Conservation (phyloP, 2,888 invertebrate species). For the Mesorhabditis sp. region DNA sequence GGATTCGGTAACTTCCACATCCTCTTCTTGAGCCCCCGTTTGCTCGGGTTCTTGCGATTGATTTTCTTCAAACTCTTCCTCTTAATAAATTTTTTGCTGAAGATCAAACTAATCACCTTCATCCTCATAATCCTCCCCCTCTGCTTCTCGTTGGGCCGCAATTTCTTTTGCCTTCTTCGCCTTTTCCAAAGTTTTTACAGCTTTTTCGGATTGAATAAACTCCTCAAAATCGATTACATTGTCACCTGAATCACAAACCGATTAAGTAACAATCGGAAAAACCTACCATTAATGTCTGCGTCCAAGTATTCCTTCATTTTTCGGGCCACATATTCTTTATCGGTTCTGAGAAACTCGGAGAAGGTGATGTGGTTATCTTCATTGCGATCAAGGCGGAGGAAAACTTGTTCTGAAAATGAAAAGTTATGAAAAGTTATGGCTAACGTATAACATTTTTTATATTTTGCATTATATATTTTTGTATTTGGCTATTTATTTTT, state of each 20-base stretch:
- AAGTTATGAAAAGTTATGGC: background rate
- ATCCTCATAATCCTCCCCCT: background rate
- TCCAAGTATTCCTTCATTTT: constrained; percentile 1
- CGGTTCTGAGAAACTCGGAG: background rate
- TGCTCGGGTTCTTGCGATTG: background rate
- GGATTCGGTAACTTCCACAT: background rate
- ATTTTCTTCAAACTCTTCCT: background rate
- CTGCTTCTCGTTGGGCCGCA: background rate
- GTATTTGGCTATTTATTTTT: too few species aligned
- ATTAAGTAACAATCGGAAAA: background rate
- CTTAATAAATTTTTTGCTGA: background rate
- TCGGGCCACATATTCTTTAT: background rate
- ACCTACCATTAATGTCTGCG: background rate
- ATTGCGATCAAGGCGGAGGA: constrained; percentile 1
- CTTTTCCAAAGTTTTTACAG: background rate
- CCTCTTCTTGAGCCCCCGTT: background rate
- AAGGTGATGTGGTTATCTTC: background rate
- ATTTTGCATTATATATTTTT: too few species aligned
- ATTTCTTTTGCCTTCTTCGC: background rate
- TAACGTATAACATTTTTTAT: too few species aligned
- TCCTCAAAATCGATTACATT: constrained; percentile 5
- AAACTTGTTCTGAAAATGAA: background rate
- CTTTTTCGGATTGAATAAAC: background rate
- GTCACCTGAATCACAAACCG: background rate
- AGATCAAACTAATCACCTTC: background rate